Base-by-base conservation (phyloP, 2,797 vertebrate species). In the Crocodylus rhombifer region DNA sequence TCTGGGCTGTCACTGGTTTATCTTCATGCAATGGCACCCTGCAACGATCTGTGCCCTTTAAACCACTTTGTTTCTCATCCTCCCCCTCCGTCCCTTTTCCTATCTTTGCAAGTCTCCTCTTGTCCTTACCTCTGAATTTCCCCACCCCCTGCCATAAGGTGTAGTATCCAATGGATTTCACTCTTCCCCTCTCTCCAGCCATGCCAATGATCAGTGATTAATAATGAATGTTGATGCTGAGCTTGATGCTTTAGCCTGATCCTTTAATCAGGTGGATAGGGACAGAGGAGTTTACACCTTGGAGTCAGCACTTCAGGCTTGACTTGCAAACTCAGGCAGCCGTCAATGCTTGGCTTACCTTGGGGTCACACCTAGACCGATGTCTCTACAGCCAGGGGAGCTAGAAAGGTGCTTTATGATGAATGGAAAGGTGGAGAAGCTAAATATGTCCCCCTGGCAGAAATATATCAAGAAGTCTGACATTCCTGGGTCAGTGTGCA, bases 201-300 rank as follows among this genome's bases (percentile, higher is more conserved):
- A 36, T 57, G 61, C 60, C 83, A 30, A 6, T 0, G 21, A 20
- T 13, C 42, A 36, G 0, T 3, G n/a, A 58, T 56, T 57, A n/a
- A 64, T 85, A 14, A 28, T 80, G 14, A 51, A 25, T 23, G 58
- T 60, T 61, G 33, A 1, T 20, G 13, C 92, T 16, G 17, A 12
- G 4, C 14, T 57, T 6, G 76, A 14, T 15, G 26, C 92, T 87
- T 92, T 83, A 16, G 7, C 0, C 1, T 62, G 56, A n/a, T 64
- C 26, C 21, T 56, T 65, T 61, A 62, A 62, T 25, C 89, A 81
- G 13, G 17, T 87, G 84, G 8, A 1, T 13, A 28, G 82, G 0
- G 4, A 28, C 6, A 77, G 9, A 5, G 65, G 5, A 84, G 0
- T 4, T 6, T 3, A 5, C 18, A 7, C 4, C 23, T 60, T 26